phyloP scores from a whole-genome alignment of 2,113 vertebrate genomes.

The Istiophorus platypterus region DNA sequence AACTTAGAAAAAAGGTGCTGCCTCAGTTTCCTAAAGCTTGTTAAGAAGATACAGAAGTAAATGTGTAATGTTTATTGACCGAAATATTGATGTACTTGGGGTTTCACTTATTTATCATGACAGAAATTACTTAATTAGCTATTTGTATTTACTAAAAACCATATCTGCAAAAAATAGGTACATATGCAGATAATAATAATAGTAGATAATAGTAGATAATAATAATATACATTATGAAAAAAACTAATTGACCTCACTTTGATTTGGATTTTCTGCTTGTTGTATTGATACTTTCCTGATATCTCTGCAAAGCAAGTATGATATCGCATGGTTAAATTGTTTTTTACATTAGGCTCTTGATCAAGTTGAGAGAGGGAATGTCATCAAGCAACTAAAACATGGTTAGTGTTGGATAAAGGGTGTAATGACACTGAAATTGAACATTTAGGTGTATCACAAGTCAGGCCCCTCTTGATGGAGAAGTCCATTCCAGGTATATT shows the following conservation, averaged over 20 bases:
- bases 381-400: not conserved
- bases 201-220: too few relatives aligned
- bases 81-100: not conserved
- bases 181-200: too few relatives aligned
- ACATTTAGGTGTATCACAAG: not conserved
- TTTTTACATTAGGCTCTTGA: not conserved
- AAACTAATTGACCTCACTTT: too few relatives aligned
- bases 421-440: not conserved
- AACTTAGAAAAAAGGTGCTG: not conserved
- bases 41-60: not conserved
- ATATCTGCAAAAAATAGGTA: not conserved
- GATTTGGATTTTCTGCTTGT: not conserved
- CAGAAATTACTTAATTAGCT: not conserved
- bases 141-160: not conserved
- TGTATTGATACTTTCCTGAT: not conserved
- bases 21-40: not conserved
- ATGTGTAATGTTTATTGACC: constrained; percentile 12
- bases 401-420: not conserved
- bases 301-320: not conserved
- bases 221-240: constrained; percentile 8
- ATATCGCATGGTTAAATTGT: not conserved
- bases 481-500: not conserved
- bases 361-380: not conserved
- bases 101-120: not conserved
- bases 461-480: not conserved